phyloP scores from a whole-genome alignment of 2,113 vertebrate genomes.

The Silurus glanis region DNA sequence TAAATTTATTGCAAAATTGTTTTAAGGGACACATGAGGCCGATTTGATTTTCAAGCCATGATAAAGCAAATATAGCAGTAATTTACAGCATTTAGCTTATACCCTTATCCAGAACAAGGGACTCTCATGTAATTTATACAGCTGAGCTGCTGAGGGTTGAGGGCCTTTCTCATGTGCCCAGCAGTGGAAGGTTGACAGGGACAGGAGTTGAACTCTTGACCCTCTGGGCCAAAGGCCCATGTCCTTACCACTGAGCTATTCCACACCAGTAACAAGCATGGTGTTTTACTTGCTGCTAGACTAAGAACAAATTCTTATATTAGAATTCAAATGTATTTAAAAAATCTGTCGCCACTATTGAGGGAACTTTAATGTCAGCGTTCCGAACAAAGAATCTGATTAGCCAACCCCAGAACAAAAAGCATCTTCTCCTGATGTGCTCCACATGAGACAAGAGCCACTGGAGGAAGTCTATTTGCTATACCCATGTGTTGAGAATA shows the following conservation, averaged over 20 bases:
- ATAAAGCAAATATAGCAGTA: background rate
- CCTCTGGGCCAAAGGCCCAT: no score
- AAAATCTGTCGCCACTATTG: background rate
- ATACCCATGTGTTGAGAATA: slow-evolving; percentile 31
- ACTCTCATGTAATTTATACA: no score
- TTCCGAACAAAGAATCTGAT: background rate
- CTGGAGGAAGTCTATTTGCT: slow-evolving; percentile 24
- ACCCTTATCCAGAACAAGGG: no score
- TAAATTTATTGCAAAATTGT: background rate
- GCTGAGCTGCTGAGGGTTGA: no score
- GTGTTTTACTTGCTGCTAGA: background rate
- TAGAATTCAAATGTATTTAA: background rate
- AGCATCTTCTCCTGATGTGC: background rate
- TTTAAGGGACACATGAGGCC: background rate
- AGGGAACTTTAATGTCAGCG: background rate
- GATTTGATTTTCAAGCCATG: background rate
- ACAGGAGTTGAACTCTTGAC: no score
- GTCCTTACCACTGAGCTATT: no score
- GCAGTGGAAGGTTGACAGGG: no score
- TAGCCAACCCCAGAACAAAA: background rate
- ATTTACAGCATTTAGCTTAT: no score
- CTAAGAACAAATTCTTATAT: background rate
- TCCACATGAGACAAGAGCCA: background rate
- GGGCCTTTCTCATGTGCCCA: no score
- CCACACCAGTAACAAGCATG: no score